Percentiles rank a stretch among this genome's conserved stretches.
Evolutionary conservation across 1,140 invertebrate species (phyloP).

Genomic region (Sarcophaga peregrina): DNA sequence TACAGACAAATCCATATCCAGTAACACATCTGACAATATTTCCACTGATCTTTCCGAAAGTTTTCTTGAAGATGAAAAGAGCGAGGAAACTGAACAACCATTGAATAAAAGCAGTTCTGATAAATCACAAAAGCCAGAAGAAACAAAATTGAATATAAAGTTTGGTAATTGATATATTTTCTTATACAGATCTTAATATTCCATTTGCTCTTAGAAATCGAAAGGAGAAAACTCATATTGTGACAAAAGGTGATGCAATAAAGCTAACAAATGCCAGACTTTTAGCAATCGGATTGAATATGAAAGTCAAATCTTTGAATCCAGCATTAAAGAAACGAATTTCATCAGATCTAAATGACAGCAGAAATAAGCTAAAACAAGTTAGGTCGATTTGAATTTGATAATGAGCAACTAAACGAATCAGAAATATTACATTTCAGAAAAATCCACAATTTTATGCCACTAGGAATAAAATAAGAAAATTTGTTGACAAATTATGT

Average conservation of each 20-base stretch:
- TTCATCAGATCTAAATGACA: conserved; percentile 50
- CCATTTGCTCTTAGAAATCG: too few species aligned
- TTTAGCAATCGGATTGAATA: conserved; percentile 48
- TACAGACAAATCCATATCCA: background rate
- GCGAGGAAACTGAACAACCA: background rate
- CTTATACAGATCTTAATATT: background rate
- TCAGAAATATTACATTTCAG: conserved; percentile 41
- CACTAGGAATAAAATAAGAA: conserved; percentile 61
- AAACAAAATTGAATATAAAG: too few species aligned
- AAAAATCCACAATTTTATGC: conserved; percentile 58
- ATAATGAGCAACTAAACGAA: background rate
- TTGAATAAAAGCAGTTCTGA: background rate
- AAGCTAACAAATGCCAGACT: conserved; percentile 53
- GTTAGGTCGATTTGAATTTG: conserved; percentile 41
- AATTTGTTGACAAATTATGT: conserved; percentile 62
- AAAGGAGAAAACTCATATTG: conserved; percentile 31
- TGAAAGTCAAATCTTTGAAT: conserved; percentile 53
- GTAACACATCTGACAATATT: background rate
- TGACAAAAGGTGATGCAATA: conserved; percentile 54
- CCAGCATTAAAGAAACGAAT: conserved; percentile 49
- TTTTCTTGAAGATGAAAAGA: conserved; percentile 4
- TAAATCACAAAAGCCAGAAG: background rate
- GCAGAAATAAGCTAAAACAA: conserved; percentile 56
- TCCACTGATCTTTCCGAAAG: conserved; percentile 33
- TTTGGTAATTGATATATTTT: too few species aligned